phyloP scores from a whole-genome alignment of 2,888 invertebrate species.

The Phyto melanocephala region DNA sequence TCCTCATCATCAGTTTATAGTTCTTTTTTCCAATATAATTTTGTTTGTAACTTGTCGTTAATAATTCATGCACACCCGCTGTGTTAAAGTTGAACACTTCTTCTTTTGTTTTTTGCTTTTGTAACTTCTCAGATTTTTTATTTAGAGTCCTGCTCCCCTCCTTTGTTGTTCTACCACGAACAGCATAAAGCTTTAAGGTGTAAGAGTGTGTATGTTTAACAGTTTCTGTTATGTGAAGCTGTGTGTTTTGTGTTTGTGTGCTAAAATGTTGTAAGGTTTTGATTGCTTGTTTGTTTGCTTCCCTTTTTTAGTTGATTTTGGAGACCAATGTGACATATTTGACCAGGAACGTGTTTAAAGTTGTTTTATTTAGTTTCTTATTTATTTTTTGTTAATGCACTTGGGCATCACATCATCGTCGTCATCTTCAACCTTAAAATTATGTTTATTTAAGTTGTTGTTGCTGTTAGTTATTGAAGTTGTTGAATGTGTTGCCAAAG shows the following conservation, averaged over 20 bases:
- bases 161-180: neutral
- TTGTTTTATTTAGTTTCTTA: conserved; percentile 29
- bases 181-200: neutral
- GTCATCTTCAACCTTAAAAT: conserved; percentile 24
- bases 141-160: neutral
- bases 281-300: conserved; percentile 63
- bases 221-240: neutral
- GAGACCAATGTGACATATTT: conserved; percentile 63
- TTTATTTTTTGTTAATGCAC: conserved; percentile 10
- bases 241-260: conserved; percentile 45
- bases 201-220: neutral
- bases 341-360: conserved; percentile 60
- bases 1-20: neutral
- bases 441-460: neutral
- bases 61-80: conserved; percentile 69
- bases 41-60: conserved; percentile 64
- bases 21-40: conserved; percentile 48
- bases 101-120: conserved; percentile 25
- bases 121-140: neutral
- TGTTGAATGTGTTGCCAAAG: conserved; percentile 65
- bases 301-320: conserved; percentile 60
- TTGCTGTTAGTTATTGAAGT: conserved; percentile 50
- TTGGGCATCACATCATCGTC: conserved; percentile 20
- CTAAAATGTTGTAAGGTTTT: conserved; percentile 63
- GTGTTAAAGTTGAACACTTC: conserved; percentile 67